Evolutionary conservation across 2,113 vertebrate genomes (phyloP), one percentile per base, ranked within the genome.

Genomic region (Gallinago media): DNA sequence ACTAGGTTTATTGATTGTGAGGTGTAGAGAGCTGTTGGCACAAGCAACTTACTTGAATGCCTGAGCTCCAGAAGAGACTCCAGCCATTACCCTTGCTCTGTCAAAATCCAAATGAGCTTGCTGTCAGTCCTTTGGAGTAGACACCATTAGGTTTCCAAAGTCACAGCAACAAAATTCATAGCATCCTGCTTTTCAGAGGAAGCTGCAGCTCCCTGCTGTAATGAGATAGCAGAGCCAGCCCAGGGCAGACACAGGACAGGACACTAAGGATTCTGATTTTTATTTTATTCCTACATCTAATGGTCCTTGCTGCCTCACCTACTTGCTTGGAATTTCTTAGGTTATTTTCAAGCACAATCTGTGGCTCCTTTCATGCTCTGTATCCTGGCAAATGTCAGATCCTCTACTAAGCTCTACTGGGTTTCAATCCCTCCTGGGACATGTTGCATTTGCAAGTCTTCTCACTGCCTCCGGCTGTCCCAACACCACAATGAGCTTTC

Each of bases 1-100:
- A 68, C 84, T 85, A 18, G 54, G 49, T 23, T 91, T 91, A 96
- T 96, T 94, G 92, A 94, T 87, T 46, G 44, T 54, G 38, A 86
- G 17, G 25, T 58, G n/a, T 44, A 46, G 85, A 73, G 42, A 80
- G 42, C 54, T 88, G 59, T 91, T 93, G 88, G 82, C 59, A 90
- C 55, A 82, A 73, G 84, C 15, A 66, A 59, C 56, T 80, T 62
- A 65, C 26, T 27, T 32, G 38, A 82, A 87, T 63, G 34, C 17
- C 65, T 93, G 58, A 77, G 47, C 47, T 88, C 63, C 89, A 92
- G 74, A 91, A 94, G 70, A 89, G 22, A 59, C 54, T 75, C 52
- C 25, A 62, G 36, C 22, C 74, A n/a, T 67, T 91, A 83, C 42
- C 19, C 38, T 36, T 55, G 22, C 17, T 88, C 50, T 67, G 32